Evolutionary conservation across 2,888 invertebrate species (phyloP), one percentile per base, ranked within the genome.

Genomic region (Dendrolimus pini): DNA sequence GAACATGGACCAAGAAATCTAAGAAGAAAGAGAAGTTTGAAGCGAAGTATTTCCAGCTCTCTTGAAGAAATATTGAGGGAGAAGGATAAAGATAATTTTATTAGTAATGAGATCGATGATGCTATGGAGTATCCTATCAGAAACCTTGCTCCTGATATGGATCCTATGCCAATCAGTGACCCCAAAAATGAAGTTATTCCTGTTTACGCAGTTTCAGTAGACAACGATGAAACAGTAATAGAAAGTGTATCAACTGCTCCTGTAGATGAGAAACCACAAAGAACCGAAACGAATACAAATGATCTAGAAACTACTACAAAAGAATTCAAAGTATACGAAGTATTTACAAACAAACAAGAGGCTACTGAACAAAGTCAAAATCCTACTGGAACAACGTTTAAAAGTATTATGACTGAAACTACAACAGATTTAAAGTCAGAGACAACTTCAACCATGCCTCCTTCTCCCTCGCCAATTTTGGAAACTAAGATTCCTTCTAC

Each of bases 1-100:
- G 94, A 94, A 78, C 94, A 94, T 74, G 94, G 94, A 1, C 94
- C 94, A 1, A 82, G 94, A 68, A 91, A 88, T 59, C 64, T 91
- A 13, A 80, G 84, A 57, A 81, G 74, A 59, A 80, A 64, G 54
- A 76, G 81, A 61, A 69, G 69, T 56, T 62, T 60, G 2, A 81
- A 78, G 63, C 80, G 89, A 53, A 82, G 82, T 60, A 78, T 89
- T 55, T 77, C 80, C 10, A 80, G 77, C 9, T 83, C 84, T 12
- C 72, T 91, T 47, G 90, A 90, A 74, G 88, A 90, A 61, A 72
- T 90, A 41, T 65, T 91, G 13, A 80, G 78, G 63, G 80, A 83
- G 62, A 82, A 86, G 55, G 85, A 83, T 57, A 90, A 89, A 61
- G 85, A 88, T 55, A 73, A 84, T 53, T 84, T 86, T 60, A 75